Base-by-base conservation (phyloP, 2,113 vertebrate genomes). In the Pteruthius melanotis region DNA sequence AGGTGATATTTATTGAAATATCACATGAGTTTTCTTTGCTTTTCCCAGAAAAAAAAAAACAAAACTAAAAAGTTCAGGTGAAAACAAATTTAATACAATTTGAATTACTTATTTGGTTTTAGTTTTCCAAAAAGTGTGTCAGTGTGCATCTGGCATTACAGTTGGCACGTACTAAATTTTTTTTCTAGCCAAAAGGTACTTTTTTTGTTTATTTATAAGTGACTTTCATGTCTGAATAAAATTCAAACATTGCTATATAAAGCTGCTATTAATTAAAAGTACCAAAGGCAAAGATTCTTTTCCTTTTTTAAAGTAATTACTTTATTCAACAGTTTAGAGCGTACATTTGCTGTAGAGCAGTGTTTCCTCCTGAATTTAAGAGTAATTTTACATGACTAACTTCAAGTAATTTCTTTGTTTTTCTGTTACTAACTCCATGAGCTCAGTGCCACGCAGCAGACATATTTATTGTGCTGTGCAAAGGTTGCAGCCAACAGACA, bases 401-500 rank as follows among this genome's bases (percentile, higher is more conserved):
- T 72, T 50, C 28, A 65, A 96, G 76, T 10, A 28, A 95, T 80
- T 97, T 44, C 94, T 97, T 95, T 98, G 97, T 97, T 98, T 97
- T 96, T 89, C 81, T 87, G 56, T 86, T 96, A 94, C 86, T 95
- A 88, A 93, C 64, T 95, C 70, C 83, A 53, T 95, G 94, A 94
- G 90, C 95, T 97, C 97, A 90, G 59, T 97, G 97, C 93, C 98
- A 98, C 94, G 91, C 80, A 69, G 97, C 94, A 94, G 93, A 84
- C 13, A 14, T 64, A 93, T 97, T 98, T 97, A 98, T 96, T 95
- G 90, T 86, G 91, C 84, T 13, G 98, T 97, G 77, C 98, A 98
- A 98, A 98, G 98, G 97, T 98, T 97, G 94, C 56, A 68, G 95
- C 83, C 97, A 98, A 95, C 95, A 97, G 59, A 98, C 87, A 97